Percentiles rank a stretch among this genome's conserved stretches.
Evolutionary conservation across 2,888 invertebrate species (phyloP).

Genomic region (Camptogramma bilineatum): DNA sequence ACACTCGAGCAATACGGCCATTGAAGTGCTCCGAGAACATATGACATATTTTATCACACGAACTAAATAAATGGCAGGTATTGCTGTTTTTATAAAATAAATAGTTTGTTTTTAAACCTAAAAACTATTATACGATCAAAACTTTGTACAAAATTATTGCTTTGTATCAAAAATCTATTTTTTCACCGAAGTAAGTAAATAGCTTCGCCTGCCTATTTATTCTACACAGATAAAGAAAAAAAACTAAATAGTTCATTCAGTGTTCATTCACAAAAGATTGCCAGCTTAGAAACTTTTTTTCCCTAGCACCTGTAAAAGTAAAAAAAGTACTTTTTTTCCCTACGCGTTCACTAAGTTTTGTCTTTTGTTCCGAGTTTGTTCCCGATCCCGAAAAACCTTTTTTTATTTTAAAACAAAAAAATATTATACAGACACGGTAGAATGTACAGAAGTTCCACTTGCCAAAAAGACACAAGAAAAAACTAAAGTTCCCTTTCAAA

Average conservation of each 20-base stretch:
- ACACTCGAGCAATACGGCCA: constrained; percentile 70
- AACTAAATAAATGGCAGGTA: constrained; percentile 11
- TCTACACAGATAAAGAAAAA: constrained; percentile 8
- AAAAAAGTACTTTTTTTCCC: too few relatives aligned
- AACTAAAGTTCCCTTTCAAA: too few relatives aligned
- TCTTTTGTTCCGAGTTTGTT: too few relatives aligned
- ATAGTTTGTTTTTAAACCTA: constrained; percentile 11
- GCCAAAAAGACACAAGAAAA: too few relatives aligned
- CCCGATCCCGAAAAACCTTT: too few relatives aligned
- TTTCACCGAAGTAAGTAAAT: constrained; percentile 8
- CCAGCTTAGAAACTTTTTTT: neutral
- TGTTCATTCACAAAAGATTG: constrained; percentile 2
- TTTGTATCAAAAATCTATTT: constrained; percentile 25
- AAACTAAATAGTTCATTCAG: neutral
- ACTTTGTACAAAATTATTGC: constrained; percentile 28
- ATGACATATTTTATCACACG: constrained; percentile 58
- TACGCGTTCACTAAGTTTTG: too few relatives aligned
- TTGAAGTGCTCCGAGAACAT: constrained; percentile 64
- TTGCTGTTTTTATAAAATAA: constrained; percentile 14
- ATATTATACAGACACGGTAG: too few relatives aligned
- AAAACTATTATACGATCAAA: constrained; percentile 13
- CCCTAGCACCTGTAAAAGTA: too few relatives aligned
- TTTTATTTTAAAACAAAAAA: too few relatives aligned
- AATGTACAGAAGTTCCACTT: too few relatives aligned
- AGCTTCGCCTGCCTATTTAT: constrained; percentile 14